Conservation (phyloP, 2,888 invertebrate genomes). For the Ornithoptera priamus region DNA sequence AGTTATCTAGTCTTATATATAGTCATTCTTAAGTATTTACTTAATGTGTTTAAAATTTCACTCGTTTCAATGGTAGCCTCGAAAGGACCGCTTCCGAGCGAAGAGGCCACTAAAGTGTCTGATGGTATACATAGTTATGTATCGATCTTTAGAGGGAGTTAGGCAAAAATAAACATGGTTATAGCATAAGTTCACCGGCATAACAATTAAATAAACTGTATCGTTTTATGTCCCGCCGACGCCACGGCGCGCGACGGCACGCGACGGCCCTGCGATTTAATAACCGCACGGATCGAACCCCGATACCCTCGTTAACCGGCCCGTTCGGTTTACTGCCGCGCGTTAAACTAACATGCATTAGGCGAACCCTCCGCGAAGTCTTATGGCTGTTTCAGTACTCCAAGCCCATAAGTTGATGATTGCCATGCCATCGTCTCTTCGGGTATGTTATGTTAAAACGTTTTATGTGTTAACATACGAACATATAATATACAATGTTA, state of each 20-base stretch:
- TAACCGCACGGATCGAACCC: constrained; percentile 36
- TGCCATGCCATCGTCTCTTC: not conserved
- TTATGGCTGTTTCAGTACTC: constrained; percentile 15
- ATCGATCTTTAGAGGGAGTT: too few relatives aligned
- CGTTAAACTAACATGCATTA: constrained; percentile 51
- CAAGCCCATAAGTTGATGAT: constrained; percentile 8
- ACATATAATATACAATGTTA: too few relatives aligned
- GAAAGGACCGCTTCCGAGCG: too few relatives aligned
- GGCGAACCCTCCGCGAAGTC: constrained; percentile 6
- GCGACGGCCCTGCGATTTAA: constrained; percentile 29
- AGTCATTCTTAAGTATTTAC: too few relatives aligned
- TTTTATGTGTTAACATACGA: too few relatives aligned
- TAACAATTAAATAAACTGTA: constrained; percentile 15
- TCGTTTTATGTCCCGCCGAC: constrained; percentile 5
- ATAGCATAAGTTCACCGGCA: constrained; percentile 5
- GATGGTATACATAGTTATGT: too few relatives aligned
- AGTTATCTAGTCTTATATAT: too few relatives aligned
- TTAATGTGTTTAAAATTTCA: too few relatives aligned
- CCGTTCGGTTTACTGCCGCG: constrained; percentile 55
- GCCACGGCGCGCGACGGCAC: constrained; percentile 9
- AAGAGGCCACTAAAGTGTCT: too few relatives aligned
- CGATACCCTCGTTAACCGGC: constrained; percentile 35
- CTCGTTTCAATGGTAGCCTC: too few relatives aligned
- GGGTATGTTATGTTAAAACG: too few relatives aligned
- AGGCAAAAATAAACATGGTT: not conserved